Base-by-base conservation (phyloP, 2,113 vertebrate species). In the Boulengerochromis microlepis region DNA sequence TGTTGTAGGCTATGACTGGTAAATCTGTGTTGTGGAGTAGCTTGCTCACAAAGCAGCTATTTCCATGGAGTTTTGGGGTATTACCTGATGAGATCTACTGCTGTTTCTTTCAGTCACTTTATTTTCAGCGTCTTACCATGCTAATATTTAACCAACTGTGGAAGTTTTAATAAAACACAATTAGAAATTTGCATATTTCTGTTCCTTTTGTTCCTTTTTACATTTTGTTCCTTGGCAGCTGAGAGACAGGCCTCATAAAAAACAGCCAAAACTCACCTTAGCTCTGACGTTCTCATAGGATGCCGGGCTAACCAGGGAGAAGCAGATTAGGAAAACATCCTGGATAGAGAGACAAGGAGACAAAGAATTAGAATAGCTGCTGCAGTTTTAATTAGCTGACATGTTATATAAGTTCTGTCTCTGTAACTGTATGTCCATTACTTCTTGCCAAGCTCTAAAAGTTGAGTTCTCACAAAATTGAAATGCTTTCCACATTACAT, bases 241-340 rank as follows among this genome's bases (percentile, higher is more conserved):
- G 24, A 45, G 4, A 42, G 40, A 45, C 40, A 2, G 9, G 1
- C 9, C 1, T 4, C 33, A 6, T n/a, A 66, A n/a, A 35, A 35
- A n/a, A 12, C 18, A 7, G 2, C 7, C 18, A 53, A 19, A 47
- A 84, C 92, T 89, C 76, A 96, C 95, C 94, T 96, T 96, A 1
- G 95, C 94, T 94, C 94, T 90, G 92, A 95, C 94, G 80, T 96
- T 96, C 86, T 96, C 95, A 12, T 96, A 95, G 40, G 95, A 96
- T 1, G 95, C 95, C 1, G 95, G 95, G 86, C 94, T 95, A 86
- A 95, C 95, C 91, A 95, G 90, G 7, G 95, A 95, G 89, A 95
- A 95, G 52, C 94, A 96, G 86, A 96, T 96, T 52, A 96, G 93
- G 86, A 96, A 96, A 54, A 96, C 95, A 22, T 96, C 95, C 95